Base-by-base conservation (phyloP, 2,113 vertebrate genomes). In the Leptobrachium ailaonicum region DNA sequence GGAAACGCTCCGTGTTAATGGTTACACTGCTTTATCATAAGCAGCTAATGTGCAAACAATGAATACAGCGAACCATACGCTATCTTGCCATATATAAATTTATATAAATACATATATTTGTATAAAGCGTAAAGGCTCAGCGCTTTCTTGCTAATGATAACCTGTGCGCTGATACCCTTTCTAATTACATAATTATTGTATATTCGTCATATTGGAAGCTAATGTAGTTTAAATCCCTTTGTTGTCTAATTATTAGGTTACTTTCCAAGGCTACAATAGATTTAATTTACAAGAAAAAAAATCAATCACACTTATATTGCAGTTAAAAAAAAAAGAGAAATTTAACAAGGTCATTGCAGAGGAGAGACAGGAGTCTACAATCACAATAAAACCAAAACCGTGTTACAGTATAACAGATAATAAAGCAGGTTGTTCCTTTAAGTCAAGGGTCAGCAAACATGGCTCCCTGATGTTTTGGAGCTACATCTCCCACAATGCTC, bases 181-280 rank as follows among this genome's bases (percentile, higher is more conserved):
- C 56, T 60, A 60, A 60, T 60, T 60, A 60, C 13, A 60, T 60
- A 60, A 60, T 60, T 60, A 60, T 64, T 64, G 62, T 64, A 64
- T 64, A 32, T 64, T 40, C 6, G 40, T 64, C 62, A 6, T 20
- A 7, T 64, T 64, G 4, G 20, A 64, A 3, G 9, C 62, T 64
- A 64, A 64, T 20, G 62, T 20, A 5, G 20, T 64, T 64, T 60
- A 60, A 60, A 60, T 60, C 10, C 13, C 10, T 60, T 60, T 60
- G 56, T 14, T 60, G 56, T 12, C 62, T 64, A 64, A 64, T 64
- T 64, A 64, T 64, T 12, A 60, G 56, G 56, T 60, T 60, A 60
- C 56, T 60, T 50, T 50, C 47, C 6, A 1, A 54, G 50, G 6
- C 6, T 54, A 54, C 11, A 54, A 54, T 54, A 54, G 6, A 14